A percentile compares a stretch with the other conserved stretches of the same genome.
phyloP scores from a whole-genome alignment of 2,113 vertebrate genomes.

The Haemorhous mexicanus region DNA sequence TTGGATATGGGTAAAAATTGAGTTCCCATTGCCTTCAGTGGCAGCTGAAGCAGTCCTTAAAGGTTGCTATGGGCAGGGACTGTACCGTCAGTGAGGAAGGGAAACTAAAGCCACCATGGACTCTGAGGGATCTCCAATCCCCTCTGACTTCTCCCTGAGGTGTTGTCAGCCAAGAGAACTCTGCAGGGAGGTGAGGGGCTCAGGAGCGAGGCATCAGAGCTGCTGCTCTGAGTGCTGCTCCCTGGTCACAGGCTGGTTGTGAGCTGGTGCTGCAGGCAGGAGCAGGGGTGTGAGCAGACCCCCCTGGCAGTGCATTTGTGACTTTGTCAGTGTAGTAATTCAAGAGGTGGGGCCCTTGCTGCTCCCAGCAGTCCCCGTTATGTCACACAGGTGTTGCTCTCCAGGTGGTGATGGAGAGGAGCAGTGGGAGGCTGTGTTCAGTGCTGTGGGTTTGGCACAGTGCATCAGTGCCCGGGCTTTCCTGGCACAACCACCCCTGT shows the following conservation, averaged over 20 bases:
- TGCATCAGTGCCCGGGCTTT: not conserved
- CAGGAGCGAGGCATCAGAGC: not conserved
- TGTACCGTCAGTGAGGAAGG: not conserved
- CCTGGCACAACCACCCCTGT: accelerated
- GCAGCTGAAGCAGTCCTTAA: not conserved
- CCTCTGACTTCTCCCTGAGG: not conserved
- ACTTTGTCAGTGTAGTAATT: not conserved
- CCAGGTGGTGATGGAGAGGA: not conserved
- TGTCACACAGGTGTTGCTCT: not conserved
- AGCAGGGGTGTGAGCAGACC: not conserved
- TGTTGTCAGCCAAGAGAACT: not conserved
- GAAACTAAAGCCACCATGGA: not conserved
- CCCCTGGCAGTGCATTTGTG: not conserved
- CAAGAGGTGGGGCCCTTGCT: not conserved
- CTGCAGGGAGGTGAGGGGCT: not conserved
- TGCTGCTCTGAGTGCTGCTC: not conserved
- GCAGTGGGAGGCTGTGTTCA: not conserved
- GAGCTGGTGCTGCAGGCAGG: not conserved
- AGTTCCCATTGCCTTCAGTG: not conserved
- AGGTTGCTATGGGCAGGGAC: not conserved
- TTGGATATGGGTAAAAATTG: not conserved
- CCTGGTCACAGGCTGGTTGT: not conserved
- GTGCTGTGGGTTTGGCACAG: not conserved
- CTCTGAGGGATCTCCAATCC: not conserved
- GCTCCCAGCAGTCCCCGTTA: accelerated